phyloP scores from a whole-genome alignment of 2,113 vertebrate species.

The Nesospiza acunhae region DNA sequence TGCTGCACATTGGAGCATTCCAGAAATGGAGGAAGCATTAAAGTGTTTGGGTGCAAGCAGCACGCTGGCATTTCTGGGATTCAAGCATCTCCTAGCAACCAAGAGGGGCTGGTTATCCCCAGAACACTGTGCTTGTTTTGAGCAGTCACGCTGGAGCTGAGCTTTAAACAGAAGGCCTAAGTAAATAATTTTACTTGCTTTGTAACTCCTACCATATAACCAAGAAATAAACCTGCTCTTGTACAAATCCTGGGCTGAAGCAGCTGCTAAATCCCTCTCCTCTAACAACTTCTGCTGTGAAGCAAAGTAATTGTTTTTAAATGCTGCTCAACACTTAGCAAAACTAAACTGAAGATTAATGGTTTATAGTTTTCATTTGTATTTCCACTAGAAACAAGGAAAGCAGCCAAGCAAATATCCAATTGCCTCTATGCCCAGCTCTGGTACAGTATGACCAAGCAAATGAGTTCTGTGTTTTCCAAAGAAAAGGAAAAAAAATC shows the following conservation, averaged over 20 bases:
- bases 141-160: background rate
- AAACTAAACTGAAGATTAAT: slow-evolving; percentile 73
- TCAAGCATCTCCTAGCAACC: background rate
- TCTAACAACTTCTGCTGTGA: slow-evolving; percentile 40
- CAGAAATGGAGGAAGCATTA: background rate
- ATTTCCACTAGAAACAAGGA: slow-evolving; percentile 56
- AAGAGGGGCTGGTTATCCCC: background rate
- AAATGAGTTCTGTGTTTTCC: background rate
- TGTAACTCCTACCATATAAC: background rate
- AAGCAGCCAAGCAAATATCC: slow-evolving; percentile 34
- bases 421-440: background rate
- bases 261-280: slow-evolving; percentile 57
- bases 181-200: background rate
- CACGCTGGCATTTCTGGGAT: background rate
- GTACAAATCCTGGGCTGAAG: background rate
- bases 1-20: background rate
- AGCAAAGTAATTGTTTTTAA: slow-evolving; percentile 69
- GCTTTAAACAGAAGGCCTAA: background rate
- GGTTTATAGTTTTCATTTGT: slow-evolving; percentile 68
- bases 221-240: background rate
- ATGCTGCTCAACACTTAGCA: slow-evolving; percentile 57
- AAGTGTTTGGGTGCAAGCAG: background rate
- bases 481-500: background rate
- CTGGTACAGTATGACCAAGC: background rate
- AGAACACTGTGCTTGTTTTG: background rate